Conservation (phyloP, 2,797 vertebrate species). For the Sus cebifrons region DNA sequence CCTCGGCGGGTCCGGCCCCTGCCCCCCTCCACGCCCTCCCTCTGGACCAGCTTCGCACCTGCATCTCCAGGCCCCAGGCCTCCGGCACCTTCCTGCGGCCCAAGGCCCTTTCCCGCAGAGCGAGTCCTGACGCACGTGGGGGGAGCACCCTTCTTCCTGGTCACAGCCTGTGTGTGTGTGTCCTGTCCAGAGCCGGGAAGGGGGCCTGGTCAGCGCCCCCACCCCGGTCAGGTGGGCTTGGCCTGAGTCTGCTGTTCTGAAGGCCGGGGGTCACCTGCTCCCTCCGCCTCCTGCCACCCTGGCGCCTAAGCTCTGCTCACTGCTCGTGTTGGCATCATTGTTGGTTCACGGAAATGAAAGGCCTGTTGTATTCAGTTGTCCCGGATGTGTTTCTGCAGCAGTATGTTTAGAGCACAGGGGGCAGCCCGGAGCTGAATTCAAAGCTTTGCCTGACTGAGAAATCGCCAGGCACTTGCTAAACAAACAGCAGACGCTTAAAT, state of each 20-base stretch:
- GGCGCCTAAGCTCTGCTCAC: background rate
- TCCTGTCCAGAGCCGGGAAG: background rate
- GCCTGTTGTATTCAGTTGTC: background rate
- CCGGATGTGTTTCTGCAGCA: background rate
- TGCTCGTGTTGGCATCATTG: background rate
- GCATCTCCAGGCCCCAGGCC: no score
- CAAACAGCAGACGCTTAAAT: background rate
- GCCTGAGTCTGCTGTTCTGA: background rate
- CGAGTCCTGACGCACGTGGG: no score
- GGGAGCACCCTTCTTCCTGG: no score
- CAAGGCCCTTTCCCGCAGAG: no score
- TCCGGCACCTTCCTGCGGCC: no score
- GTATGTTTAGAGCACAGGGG: background rate
- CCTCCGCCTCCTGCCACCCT: background rate
- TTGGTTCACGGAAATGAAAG: background rate
- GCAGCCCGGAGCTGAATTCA: background rate
- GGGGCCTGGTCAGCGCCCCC: no score
- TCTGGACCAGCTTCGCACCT: no score
- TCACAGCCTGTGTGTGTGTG: background rate
- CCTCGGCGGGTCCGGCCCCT: no score
- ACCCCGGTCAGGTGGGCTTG: no score
- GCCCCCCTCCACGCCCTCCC: no score
- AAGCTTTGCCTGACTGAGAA: background rate
- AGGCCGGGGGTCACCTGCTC: fast-evolving
- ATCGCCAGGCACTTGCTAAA: background rate